phyloP scores from a whole-genome alignment of 2,888 invertebrate species.

The Drosophila kuntzei region DNA sequence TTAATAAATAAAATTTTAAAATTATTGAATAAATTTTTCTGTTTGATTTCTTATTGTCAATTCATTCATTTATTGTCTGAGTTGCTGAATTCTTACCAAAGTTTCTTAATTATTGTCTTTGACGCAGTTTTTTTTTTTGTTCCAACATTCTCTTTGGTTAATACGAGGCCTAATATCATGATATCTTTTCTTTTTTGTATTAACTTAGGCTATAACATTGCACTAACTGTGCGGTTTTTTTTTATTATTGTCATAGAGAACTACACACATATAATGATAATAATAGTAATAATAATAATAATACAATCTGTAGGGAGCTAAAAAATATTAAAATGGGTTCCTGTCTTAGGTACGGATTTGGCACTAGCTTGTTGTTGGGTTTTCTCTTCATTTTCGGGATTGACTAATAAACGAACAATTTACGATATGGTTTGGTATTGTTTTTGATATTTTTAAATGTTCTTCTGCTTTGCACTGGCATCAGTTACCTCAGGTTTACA shows the following conservation, averaged over 20 bases:
- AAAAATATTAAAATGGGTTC: slow-evolving; percentile 18
- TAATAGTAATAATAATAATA: slow-evolving; percentile 19
- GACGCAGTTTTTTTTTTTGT: slow-evolving; percentile 68
- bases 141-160: slow-evolving; percentile 35
- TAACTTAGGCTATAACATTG: slow-evolving; percentile 34
- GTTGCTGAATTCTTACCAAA: slow-evolving; percentile 45
- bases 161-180: slow-evolving; percentile 38
- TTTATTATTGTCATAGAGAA: slow-evolving; percentile 49
- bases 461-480: slow-evolving; percentile 69
- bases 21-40: slow-evolving; percentile 35
- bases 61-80: slow-evolving; percentile 69
- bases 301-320: slow-evolving; percentile 52
- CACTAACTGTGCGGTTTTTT: slow-evolving; percentile 15
- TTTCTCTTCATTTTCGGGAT: slow-evolving; percentile 12
- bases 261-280: slow-evolving; percentile 29
- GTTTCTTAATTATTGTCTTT: slow-evolving; percentile 70
- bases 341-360: slow-evolving; percentile 70
- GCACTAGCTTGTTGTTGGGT: slow-evolving; percentile 58
- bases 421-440: slow-evolving; percentile 59
- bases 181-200: slow-evolving; percentile 12
- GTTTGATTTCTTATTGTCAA: slow-evolving; percentile 64
- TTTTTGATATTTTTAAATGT: slow-evolving; percentile 68
- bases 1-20: slow-evolving; percentile 42
- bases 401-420: slow-evolving; percentile 29
- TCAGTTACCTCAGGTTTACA: slow-evolving; percentile 68